phyloP scores from a whole-genome alignment of 2,113 vertebrate genomes.

The Pantherophis guttatus region DNA sequence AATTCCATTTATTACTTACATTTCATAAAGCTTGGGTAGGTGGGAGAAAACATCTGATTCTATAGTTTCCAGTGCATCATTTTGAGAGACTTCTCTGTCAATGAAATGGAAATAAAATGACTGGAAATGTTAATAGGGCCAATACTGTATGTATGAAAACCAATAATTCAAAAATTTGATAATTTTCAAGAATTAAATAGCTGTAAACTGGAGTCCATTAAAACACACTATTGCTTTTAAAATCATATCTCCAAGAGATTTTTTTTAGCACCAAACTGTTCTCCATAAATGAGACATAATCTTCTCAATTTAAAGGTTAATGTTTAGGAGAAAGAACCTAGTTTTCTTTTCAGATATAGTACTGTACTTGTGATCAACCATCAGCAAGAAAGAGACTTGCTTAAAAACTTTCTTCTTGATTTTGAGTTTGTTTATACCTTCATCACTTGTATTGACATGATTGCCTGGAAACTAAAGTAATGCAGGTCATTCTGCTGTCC shows the following conservation, averaged over 20 bases:
- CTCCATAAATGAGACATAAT: background rate
- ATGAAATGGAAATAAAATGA: constrained; percentile 35
- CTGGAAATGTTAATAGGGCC: background rate
- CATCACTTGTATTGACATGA: background rate
- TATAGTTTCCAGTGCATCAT: constrained; percentile 76
- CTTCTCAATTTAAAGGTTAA: background rate
- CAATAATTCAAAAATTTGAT: background rate
- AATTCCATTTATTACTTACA: constrained; percentile 71
- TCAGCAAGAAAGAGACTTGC: background rate
- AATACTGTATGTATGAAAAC: background rate
- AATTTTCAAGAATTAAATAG: background rate
- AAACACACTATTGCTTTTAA: background rate
- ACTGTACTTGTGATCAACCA: background rate
- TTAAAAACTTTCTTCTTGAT: background rate
- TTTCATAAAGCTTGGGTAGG: constrained; percentile 76
- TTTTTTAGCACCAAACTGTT: background rate
- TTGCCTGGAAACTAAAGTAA: background rate
- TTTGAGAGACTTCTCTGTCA: constrained; percentile 80
- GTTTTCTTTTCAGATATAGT: background rate
- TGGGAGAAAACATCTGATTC: constrained; percentile 75
- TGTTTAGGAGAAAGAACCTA: background rate
- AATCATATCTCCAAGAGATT: background rate
- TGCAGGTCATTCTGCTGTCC: background rate
- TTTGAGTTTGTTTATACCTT: background rate
- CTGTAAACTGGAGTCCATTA: background rate